Base-by-base conservation (phyloP, 2,888 invertebrate species). In the Odontocerum albicorne region DNA sequence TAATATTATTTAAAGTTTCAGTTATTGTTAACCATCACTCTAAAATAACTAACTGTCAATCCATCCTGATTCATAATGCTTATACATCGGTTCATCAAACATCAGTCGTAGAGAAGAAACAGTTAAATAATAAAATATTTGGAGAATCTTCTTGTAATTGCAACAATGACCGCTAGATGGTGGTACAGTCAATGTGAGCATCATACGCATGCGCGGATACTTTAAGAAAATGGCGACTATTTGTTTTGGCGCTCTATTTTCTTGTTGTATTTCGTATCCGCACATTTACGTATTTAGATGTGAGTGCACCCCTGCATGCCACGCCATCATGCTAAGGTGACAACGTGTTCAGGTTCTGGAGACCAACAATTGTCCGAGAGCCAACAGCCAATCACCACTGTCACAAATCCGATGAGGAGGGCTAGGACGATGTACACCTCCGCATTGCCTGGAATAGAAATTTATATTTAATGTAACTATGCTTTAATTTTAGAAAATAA, bases 291-390 rank as follows among this genome's bases (percentile, higher is more conserved):
- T 31, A 33, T 75, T 77, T 78, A 77, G 73, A 77, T 77, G 68
- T 75, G 77, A 70, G 77, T 75, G 74, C 81, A 79, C 65, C 72
- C 77, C 75, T 81, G 80, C 77, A 82, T 78, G 82, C 75, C 74
- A 71, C 78, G 77, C 77, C 83, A 85, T 86, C 86, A 87, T 74
- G 86, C 86, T 68, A 84, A 79, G 65, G 84, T 83, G 66, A 84
- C 72, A 55, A 78, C 73, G 66, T 82, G 81, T 66, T 85, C 85
- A 54, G 87, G 86, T 69, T 87, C 87, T 63, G 87, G 86, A 50
- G 87, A 86, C 87, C 87, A 87, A 71, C 87, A 87, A 75, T 87
- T 87, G 81, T 87, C 87, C 31, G 86, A 86, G 54, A 87, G 75
- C 87, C 87, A 87, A 73, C 87, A 87, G 64, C 87, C 87, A 64